Conservation (phyloP, 2,888 invertebrate species). For the Athripsodes cinereus region DNA sequence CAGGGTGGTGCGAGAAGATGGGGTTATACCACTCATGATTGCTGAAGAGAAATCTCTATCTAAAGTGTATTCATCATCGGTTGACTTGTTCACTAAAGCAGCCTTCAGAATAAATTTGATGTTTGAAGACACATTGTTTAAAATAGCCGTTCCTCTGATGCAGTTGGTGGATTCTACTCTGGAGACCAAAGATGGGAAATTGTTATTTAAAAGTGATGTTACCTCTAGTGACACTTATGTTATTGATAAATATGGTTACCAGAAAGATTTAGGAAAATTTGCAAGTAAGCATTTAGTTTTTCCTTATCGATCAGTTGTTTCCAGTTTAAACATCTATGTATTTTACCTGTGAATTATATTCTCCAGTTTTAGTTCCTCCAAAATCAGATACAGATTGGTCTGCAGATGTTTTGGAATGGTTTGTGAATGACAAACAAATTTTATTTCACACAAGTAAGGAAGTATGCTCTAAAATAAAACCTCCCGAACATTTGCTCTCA, state of each 20-base stretch:
- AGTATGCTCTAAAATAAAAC: background rate
- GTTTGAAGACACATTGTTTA: background rate
- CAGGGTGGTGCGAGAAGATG: background rate
- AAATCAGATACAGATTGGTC: background rate
- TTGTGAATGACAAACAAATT: background rate
- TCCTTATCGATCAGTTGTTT: too few species aligned
- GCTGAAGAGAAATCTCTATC: background rate
- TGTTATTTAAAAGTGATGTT: background rate
- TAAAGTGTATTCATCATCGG: background rate
- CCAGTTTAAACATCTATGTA: too few species aligned
- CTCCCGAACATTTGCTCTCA: background rate
- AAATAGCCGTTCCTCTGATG: constrained; percentile 1
- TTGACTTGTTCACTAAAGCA: background rate
- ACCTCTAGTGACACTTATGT: background rate
- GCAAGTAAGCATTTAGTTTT: constrained; percentile 3
- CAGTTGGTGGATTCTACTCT: background rate
- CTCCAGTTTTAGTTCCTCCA: background rate
- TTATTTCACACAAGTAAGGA: background rate
- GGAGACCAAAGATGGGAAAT: background rate
- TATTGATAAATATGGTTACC: constrained; percentile 5
- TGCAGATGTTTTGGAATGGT: background rate
- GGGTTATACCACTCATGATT: background rate
- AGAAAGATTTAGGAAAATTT: background rate
- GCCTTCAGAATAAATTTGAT: background rate
- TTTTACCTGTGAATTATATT: too few species aligned